phyloP scores from a whole-genome alignment of 2,113 vertebrate species.

The Megalops atlanticus region DNA sequence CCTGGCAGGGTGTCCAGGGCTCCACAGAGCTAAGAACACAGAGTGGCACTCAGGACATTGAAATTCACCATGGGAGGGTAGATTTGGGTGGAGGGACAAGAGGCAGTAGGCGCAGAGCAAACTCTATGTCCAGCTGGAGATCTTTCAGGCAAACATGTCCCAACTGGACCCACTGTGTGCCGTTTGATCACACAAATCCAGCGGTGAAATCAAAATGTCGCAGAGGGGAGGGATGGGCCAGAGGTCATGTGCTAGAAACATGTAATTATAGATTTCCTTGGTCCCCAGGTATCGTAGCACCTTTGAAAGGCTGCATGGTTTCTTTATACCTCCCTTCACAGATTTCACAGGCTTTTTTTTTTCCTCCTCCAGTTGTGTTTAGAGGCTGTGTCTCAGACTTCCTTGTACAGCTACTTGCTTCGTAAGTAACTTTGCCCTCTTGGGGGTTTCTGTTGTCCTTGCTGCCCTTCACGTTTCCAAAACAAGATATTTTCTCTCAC shows the following conservation, averaged over 20 bases:
- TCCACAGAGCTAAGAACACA: constrained; percentile 39
- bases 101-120: constrained; percentile 28
- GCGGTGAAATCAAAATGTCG: not conserved
- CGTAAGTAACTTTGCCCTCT: not conserved
- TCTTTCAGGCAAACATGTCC: constrained; percentile 4
- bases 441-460: not conserved
- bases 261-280: not conserved
- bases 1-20: constrained; percentile 15
- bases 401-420: not conserved
- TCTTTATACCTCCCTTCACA: not conserved
- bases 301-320: not conserved
- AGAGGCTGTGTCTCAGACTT: not conserved
- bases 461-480: constrained; percentile 3
- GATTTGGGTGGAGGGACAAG: not conserved
- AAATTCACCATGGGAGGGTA: constrained; percentile 28
- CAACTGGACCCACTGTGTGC: not conserved
- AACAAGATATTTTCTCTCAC: not conserved
- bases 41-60: constrained; percentile 30
- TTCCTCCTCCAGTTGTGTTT: not conserved
- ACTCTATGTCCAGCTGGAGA: not conserved
- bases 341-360: not conserved
- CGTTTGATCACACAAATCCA: not conserved
- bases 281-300: not conserved
- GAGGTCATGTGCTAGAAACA: not conserved
- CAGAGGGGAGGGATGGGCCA: not conserved